Percentiles rank a stretch among this genome's conserved stretches.
Evolutionary conservation across 2,113 vertebrate species (phyloP).

Genomic region (Muscicapa adusta): DNA sequence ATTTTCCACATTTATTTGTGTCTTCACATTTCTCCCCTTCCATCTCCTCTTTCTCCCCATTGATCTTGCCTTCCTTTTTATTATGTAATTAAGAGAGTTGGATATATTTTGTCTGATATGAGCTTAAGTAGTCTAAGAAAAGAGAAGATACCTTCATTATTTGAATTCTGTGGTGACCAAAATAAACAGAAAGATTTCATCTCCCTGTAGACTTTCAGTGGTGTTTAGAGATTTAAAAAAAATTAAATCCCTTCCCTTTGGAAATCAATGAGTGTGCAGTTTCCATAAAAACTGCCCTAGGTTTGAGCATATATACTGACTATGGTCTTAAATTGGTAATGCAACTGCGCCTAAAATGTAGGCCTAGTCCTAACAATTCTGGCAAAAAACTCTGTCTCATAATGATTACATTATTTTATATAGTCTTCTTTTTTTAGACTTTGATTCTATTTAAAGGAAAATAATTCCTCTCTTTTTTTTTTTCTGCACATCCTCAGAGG

Average conservation of each 20-base stretch:
- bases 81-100: background rate
- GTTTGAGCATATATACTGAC: background rate
- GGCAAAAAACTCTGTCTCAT: conserved; percentile 15
- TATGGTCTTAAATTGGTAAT: background rate
- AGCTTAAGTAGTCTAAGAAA: background rate
- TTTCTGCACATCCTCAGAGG: conserved; percentile 6
- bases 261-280: background rate
- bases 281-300: background rate
- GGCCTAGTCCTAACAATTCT: background rate
- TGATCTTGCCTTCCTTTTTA: background rate
- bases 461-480: conserved; percentile 17
- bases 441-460: conserved; percentile 24
- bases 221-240: background rate
- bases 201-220: background rate
- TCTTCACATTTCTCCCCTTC: background rate
- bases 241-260: background rate
- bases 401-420: background rate
- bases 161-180: background rate
- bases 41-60: accelerated
- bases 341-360: background rate
- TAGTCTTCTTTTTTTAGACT: background rate
- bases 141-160: background rate
- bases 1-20: background rate
- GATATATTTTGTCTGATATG: background rate
- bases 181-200: background rate